Evolutionary conservation across 1,140 invertebrate species (phyloP), one percentile per base, ranked within the genome.

Genomic region (Aricia agestis): DNA sequence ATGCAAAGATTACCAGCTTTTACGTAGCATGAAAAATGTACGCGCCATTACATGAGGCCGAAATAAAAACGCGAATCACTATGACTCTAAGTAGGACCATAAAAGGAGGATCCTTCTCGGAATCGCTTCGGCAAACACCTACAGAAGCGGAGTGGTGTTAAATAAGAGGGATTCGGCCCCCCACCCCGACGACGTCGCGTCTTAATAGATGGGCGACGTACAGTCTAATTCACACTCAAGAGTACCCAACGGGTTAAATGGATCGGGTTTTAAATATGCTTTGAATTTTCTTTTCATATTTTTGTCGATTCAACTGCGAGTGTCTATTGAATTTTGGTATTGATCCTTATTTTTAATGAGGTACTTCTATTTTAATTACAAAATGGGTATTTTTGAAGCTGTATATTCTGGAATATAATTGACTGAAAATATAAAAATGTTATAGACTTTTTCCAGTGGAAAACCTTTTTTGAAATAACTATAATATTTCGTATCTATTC

Each of bases 31-130:
- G 87, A 90, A 91, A 91, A 89, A 91, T 91, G 87, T 91, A 82
- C 82, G 83, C 78, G 80, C 82, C 83, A 83, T 85, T 86, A 87
- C 84, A 82, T 81, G 87, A 87, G 82, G 84, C 84, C 84, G 81
- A 90, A 89, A 91, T 90, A 90, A 91, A 91, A 91, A 85, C 87
- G 89, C 87, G 85, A 85, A 90, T 91, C 89, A 90, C 89, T 91
- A 88, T 90, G 87, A 84, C 80, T 85, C 82, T 91, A 90, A 91
- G 87, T 89, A 89, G 84, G 74, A 86, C 87, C 84, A 91, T 90
- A 90, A 91, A 91, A 83, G 89, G 80, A 82, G 80, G 85, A 91
- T 91, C 84, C 82, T 84, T 81, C 78, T 79, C 78, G 79, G 78
- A 89, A 91, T 91, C 87, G 89, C 86, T 91, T 90, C 85, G 85